A percentile compares a stretch with the other conserved stretches of the same genome.
Evolutionary conservation across 2,113 vertebrate genomes (phyloP).

Genomic region (Plestiodon gilberti): DNA sequence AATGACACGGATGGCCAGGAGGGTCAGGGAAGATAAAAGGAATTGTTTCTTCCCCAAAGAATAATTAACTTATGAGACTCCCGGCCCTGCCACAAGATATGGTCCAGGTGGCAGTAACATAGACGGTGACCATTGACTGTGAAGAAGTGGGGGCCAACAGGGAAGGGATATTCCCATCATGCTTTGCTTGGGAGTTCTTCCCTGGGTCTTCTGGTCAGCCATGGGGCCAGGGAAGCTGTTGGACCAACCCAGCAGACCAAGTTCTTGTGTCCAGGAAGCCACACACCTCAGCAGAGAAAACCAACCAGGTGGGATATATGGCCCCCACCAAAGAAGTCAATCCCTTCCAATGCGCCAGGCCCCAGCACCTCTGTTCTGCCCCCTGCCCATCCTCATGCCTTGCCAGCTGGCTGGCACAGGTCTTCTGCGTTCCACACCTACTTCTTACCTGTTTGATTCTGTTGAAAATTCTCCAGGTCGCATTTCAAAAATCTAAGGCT

Average conservation of each 20-base stretch:
- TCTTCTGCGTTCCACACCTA: background rate
- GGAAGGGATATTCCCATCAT: too few species aligned
- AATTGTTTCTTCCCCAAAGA: background rate
- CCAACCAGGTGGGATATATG: too few species aligned
- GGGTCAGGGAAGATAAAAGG: too few species aligned
- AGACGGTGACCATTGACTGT: background rate
- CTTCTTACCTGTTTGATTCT: background rate
- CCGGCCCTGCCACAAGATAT: background rate
- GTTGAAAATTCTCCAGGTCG: background rate
- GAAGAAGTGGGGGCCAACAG: background rate
- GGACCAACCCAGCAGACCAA: too few species aligned
- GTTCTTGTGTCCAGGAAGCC: too few species aligned
- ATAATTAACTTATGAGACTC: background rate
- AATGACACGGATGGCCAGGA: too few species aligned
- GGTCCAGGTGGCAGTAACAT: background rate
- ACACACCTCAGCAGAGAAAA: too few species aligned
- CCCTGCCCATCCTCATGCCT: background rate
- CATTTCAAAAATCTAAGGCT: background rate
- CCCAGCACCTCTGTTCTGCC: background rate
- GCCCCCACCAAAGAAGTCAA: too few species aligned
- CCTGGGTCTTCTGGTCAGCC: too few species aligned
- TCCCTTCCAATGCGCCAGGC: too few species aligned
- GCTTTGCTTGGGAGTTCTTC: too few species aligned
- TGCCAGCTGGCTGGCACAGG: fast-evolving
- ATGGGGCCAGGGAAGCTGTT: too few species aligned